These are phyloP conservation scores for Drosophila eohydei DNA, from an alignment of 2,888 invertebrate species.

Conservation along the genomic window DNA sequence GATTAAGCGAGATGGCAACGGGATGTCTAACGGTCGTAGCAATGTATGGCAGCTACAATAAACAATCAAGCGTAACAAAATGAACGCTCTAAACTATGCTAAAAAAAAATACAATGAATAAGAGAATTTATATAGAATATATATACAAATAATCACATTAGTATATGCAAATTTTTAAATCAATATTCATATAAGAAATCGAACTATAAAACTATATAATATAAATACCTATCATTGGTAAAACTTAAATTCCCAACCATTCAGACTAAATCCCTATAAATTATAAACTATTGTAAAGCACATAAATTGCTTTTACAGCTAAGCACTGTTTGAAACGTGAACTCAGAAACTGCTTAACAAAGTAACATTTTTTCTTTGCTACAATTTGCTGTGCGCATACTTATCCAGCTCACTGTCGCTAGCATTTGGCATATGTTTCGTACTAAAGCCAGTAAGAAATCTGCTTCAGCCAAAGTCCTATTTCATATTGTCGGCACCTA, in stretches of 20 bases:
- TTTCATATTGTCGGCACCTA: slow-evolving; percentile 74
- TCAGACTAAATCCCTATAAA: neutral
- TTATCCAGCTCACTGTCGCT: slow-evolving; percentile 35
- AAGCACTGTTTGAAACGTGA: slow-evolving; percentile 9
- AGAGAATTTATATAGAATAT: neutral
- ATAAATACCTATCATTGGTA: neutral
- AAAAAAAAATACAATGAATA: neutral
- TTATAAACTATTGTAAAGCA: neutral
- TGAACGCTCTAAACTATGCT: slow-evolving; percentile 24
- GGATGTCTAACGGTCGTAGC: neutral
- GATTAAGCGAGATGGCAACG: slow-evolving; percentile 21
- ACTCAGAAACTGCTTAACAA: slow-evolving; percentile 16
- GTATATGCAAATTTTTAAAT: neutral
- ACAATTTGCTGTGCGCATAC: slow-evolving; percentile 28
- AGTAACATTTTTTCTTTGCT: neutral
- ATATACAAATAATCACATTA: neutral
- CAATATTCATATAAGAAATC: neutral
- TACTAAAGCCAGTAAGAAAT: slow-evolving; percentile 52
- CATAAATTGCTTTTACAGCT: neutral
- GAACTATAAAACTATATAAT: neutral
- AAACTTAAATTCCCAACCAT: too few species aligned
- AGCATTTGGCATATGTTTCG: slow-evolving; percentile 49
- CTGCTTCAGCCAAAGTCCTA: slow-evolving; percentile 56
- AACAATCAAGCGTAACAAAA: slow-evolving; percentile 47
- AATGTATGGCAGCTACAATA: slow-evolving; percentile 46